Percentiles rank a stretch among this genome's conserved stretches.
phyloP scores from a whole-genome alignment of 30 jellyfish, hydroid and myxozoan species.

The Pelagia noctiluca region DNA sequence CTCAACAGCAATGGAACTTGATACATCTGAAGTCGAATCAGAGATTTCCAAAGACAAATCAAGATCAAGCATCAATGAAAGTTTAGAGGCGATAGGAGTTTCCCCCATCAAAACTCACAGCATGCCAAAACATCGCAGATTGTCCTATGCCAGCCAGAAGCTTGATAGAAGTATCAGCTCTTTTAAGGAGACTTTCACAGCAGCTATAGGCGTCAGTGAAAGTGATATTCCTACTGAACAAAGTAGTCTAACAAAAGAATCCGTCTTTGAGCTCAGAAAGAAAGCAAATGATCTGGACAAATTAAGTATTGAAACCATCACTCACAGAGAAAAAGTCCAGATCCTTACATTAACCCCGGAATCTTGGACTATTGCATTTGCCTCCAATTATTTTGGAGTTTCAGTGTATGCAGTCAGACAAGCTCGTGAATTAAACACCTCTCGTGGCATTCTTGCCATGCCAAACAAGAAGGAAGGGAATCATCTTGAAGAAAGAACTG shows the following conservation, averaged over 20 bases:
- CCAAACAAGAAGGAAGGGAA: slow-evolving; percentile 39
- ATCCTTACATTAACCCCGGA: slow-evolving; percentile 61
- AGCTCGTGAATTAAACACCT: no score
- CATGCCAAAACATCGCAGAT: slow-evolving; percentile 53
- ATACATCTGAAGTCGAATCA: slow-evolving; percentile 14
- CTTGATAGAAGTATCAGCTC: slow-evolving; percentile 19
- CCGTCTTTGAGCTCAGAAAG: no score
- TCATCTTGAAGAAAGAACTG: no score
- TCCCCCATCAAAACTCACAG: slow-evolving; percentile 52
- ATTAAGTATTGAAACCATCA: no score
- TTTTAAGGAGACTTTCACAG: no score
- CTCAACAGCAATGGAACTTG: slow-evolving; percentile 15
- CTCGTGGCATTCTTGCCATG: no score
- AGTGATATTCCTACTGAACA: background rate
- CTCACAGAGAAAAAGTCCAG: slow-evolving; percentile 39
- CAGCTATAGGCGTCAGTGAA: slow-evolving; percentile 17
- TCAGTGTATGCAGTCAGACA: slow-evolving; percentile 48
- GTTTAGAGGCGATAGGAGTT: slow-evolving; percentile 45
- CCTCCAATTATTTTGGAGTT: slow-evolving; percentile 61
- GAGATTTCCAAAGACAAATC: background rate
- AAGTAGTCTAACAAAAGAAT: no score
- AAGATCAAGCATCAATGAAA: slow-evolving; percentile 15
- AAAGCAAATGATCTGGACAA: no score
- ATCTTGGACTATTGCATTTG: no score
- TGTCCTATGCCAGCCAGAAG: slow-evolving; percentile 43